Conservation (phyloP, 1,140 invertebrate species). For the Bombus turneri region DNA sequence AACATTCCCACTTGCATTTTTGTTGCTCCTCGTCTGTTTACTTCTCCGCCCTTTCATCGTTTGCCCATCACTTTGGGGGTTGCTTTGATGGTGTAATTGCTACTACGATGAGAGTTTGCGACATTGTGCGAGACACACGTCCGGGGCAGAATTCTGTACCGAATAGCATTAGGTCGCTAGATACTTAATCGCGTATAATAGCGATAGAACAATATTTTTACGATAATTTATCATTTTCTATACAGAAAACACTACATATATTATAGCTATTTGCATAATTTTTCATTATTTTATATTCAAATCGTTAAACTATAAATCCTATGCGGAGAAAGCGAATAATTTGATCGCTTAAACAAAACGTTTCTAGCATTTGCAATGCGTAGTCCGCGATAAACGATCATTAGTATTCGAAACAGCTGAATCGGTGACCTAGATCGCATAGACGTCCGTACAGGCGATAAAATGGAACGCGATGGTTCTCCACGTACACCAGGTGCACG, state of each 20-base stretch:
- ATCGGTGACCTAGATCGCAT: not conserved
- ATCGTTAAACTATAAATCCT: no score
- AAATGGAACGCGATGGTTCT: not conserved
- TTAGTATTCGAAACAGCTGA: no score
- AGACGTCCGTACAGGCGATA: not conserved
- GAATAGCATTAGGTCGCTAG: no score
- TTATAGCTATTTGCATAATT: not conserved
- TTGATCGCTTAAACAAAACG: not conserved
- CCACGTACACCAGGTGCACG: not conserved
- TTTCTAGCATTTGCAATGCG: no score
- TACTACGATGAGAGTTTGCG: not conserved
- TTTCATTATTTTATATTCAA: not conserved
- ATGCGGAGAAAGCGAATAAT: not conserved
- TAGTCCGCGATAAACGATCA: no score
- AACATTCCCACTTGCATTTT: not conserved
- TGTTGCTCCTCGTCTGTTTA: not conserved
- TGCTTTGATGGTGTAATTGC: not conserved
- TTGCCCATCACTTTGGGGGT: not conserved
- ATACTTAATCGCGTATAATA: no score
- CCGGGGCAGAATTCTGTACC: no score
- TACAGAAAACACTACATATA: accelerated
- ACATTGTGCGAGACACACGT: not conserved
- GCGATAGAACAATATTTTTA: no score
- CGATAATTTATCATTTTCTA: no score
- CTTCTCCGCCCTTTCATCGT: conserved; percentile 13